Conservation (phyloP, 2,113 vertebrate genomes). For the Percopsis transmontana region DNA sequence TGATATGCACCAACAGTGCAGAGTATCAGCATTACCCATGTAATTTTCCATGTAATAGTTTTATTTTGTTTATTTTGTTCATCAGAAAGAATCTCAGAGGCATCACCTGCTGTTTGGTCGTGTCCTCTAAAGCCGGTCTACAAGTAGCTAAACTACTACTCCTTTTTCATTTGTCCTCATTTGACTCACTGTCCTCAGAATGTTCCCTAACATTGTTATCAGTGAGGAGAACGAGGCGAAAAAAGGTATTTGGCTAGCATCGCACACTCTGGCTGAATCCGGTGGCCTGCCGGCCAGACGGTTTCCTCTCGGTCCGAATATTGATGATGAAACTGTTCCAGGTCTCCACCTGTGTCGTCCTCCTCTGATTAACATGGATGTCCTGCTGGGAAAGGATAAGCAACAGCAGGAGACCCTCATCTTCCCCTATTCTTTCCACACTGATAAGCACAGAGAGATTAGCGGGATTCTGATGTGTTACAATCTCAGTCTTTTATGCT, state of each 20-base stretch:
- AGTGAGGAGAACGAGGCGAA: slow-evolving; percentile 43
- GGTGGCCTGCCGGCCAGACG: slow-evolving; percentile 54
- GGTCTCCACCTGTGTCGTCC: slow-evolving; percentile 75
- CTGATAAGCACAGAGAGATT: slow-evolving; percentile 70
- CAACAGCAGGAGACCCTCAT: slow-evolving; percentile 62
- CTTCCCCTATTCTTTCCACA: slow-evolving; percentile 56
- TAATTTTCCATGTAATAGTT: slow-evolving; percentile 49
- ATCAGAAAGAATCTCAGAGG: slow-evolving; percentile 49
- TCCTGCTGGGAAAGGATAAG: slow-evolving; percentile 71
- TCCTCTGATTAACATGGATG: slow-evolving; percentile 60
- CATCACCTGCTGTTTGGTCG: slow-evolving; percentile 8
- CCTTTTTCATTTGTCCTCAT: slow-evolving; percentile 59
- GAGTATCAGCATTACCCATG: slow-evolving; percentile 34
- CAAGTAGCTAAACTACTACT: slow-evolving; percentile 67
- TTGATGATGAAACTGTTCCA: slow-evolving; percentile 71
- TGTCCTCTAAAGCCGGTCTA: slow-evolving; percentile 62
- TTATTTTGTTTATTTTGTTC: slow-evolving; percentile 61
- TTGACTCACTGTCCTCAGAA: slow-evolving; percentile 44
- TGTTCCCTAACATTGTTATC: slow-evolving; percentile 60
- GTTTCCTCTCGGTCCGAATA: slow-evolving; percentile 67
- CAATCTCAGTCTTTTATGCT: slow-evolving; percentile 60
- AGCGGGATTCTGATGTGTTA: slow-evolving; percentile 64
- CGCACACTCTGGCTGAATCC: slow-evolving; percentile 65
- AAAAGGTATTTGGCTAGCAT: slow-evolving; percentile 74
- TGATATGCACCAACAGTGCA: background rate